Conservation (phyloP, 2,797 vertebrate genomes). For the Alcedo quadribrachys region DNA sequence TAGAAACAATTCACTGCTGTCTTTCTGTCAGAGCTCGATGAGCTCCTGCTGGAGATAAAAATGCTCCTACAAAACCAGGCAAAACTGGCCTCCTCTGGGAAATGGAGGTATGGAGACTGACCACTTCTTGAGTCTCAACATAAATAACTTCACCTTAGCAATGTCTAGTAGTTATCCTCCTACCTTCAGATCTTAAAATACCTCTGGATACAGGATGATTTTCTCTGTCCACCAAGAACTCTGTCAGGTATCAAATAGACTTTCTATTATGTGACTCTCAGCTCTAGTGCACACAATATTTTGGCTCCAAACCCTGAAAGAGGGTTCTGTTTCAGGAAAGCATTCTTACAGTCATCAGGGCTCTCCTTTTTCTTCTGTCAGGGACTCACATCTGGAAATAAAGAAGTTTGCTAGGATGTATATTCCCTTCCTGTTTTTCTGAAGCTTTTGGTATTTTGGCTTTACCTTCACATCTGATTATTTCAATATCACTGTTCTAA, state of each 20-base stretch:
- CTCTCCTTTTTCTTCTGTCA: neutral
- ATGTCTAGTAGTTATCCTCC: neutral
- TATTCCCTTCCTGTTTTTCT: slow-evolving; percentile 1
- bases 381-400: neutral
- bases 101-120: neutral
- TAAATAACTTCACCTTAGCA: neutral
- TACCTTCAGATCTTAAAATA: neutral
- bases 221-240: neutral
- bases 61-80: neutral
- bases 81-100: neutral
- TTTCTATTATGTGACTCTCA: neutral
- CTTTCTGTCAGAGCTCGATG: neutral
- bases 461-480: slow-evolving; percentile 16
- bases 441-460: slow-evolving; percentile 14
- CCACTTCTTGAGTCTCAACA: neutral
- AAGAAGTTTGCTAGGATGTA: neutral
- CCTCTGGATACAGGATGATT: neutral
- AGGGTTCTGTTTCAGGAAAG: neutral
- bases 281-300: neutral
- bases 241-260: neutral
- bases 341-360: neutral
- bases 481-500: slow-evolving; percentile 34
- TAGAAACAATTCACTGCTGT: neutral
- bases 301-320: neutral
- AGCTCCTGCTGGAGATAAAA: neutral